Base-by-base conservation (phyloP, 2,888 invertebrate genomes). In the Sphaerophoria rueppellii region DNA sequence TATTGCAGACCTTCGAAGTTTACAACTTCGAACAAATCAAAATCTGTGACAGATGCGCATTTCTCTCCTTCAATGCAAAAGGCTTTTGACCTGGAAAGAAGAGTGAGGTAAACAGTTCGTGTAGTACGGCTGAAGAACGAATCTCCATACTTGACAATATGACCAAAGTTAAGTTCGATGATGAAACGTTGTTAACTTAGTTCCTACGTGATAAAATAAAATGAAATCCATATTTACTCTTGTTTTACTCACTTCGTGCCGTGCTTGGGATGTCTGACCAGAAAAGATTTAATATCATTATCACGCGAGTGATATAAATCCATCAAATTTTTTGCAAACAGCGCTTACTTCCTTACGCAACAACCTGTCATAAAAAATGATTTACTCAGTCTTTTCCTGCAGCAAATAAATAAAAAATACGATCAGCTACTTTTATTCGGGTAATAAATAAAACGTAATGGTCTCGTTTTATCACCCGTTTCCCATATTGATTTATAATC, bases 381-480 rank as follows among this genome's bases (percentile, higher is more conserved):
- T 24, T 40, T 16, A 40, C 40, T 58, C 6, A 58, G 4, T 16
- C 16, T 58, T 58, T 40, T 40, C n/a, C 14, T 55, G 14, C 57
- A 57, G 9, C 14, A 55, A 34, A 55, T 57, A 37, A 43, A 32
- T 37, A 50, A 16, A 35, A 35, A 65, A 48, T 14, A 7, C 52
- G 52, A 54, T 40, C 54, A 54, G n/a, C 16, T 67, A 54, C 40
- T 54, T 63, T 48, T 40, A 32, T 67, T 52, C 54, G 40, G 32
- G 43, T 32, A 40, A 67, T 40, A 67, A 67, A 54, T 48, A 67
- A 54, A 54, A 32, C 67, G 52, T 40, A 40, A 24, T 52, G 43
- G 54, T 54, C 54, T 67, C 48, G 35, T 11, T 67, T 67, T 67
- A 67, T 67, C 40, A 54, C 40, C 54, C 40, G 14, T 67, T 54